Base-by-base conservation (phyloP, 2,113 vertebrate species). In the Thamnaconus septentrionalis region DNA sequence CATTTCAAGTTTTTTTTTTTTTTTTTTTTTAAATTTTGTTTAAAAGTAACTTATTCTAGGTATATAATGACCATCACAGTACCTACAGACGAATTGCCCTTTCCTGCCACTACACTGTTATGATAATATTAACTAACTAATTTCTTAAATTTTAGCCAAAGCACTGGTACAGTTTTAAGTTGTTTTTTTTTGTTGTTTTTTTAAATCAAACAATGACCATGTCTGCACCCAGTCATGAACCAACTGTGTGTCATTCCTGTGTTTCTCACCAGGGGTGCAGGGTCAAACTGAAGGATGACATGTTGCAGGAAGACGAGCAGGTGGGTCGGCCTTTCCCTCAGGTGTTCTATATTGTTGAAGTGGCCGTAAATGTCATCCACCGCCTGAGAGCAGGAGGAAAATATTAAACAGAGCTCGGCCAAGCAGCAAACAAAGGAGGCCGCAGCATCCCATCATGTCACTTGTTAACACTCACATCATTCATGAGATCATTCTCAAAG, bases 261-360 rank as follows among this genome's bases (percentile, higher is more conserved):
- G 48, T 50, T 50, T 79, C 91, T 92, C 82, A 96, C 95, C 94
- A 95, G 56, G 5, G 93, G 91, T 45, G 93, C 91, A 0, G 93
- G 92, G 69, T 96, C 94, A 53, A 96, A 96, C 91, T 96, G 95
- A 40, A 96, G 82, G 39, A 95, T 93, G 75, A 95, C 93, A 7
- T 96, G 94, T 9, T 95, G 94, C 47, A 96, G 59, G 61, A 96
- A 94, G 53, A 93, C 93, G 88, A 96, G 90, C 77, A 96, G 88
- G 80, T 96, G 94, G 42, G 93, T 91, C 0, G 95, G 95, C 5
- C 84, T 88, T 0, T 66, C 69, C 73, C 93, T 96, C 76, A 97
- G 62, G 12, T 83, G 31, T 3, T 94, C 92, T 64, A 96, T 90
- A 59, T 53, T 89, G 86, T 89, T 92, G 87, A 96, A 97, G 73